Conservation (phyloP, 2,888 invertebrate species). For the Toxonevra muliebris region DNA sequence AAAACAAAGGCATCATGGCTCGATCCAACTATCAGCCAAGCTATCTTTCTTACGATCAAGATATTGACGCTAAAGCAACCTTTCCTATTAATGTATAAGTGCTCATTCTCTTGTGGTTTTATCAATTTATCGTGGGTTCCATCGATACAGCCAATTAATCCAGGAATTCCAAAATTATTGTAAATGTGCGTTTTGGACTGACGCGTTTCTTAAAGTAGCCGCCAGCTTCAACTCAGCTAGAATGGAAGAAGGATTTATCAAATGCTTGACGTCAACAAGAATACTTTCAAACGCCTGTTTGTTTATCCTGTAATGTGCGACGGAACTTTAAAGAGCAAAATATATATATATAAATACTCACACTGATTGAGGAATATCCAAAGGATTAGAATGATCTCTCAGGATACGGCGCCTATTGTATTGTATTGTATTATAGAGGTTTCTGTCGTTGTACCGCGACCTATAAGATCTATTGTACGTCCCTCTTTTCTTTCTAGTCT, state of each 20-base stretch:
- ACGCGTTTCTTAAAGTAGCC: neutral
- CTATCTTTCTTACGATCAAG: no score
- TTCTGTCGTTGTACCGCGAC: no score
- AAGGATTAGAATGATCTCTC: no score
- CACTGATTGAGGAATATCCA: no score
- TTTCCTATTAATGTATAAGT: conserved; percentile 1
- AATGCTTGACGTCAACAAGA: neutral
- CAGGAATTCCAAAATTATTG: conserved; percentile 4
- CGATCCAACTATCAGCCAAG: no score
- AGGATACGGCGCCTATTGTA: no score
- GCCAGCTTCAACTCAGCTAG: conserved; percentile 7
- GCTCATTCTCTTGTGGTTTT: neutral
- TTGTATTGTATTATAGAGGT: no score
- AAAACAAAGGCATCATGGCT: conserved; percentile 34
- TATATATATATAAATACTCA: no score
- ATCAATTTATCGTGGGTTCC: conserved; percentile 3
- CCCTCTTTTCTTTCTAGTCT: no score
- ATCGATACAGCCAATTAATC: conserved; percentile 14
- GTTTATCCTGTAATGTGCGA: neutral
- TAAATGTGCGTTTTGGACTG: conserved; percentile 7
- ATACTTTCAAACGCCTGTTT: neutral
- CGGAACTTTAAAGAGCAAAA: neutral
- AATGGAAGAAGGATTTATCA: neutral
- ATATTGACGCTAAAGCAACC: neutral
- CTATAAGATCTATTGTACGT: no score